Evolutionary conservation across 1,140 invertebrate genomes (phyloP).

Genomic region (Cataglyphis hispanica): DNA sequence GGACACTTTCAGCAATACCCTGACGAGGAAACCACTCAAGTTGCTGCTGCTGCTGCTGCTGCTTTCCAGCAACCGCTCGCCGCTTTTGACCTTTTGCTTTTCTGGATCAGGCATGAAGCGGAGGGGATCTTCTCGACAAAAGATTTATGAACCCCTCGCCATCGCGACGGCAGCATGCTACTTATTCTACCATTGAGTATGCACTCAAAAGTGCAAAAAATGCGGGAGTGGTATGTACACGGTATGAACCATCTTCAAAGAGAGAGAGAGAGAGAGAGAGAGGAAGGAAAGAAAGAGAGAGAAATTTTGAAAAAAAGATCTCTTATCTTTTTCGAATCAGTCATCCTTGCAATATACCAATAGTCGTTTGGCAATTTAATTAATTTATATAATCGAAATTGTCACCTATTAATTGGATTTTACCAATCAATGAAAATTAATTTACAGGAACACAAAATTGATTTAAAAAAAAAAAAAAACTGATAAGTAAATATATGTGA

Average conservation of each 20-base stretch:
- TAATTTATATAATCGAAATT: constrained; percentile 19
- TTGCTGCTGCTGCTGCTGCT: neutral
- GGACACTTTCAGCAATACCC: constrained; percentile 69
- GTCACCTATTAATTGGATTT: neutral
- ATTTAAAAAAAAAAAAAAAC: neutral
- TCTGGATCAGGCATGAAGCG: constrained; percentile 70
- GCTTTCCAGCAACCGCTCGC: constrained; percentile 35
- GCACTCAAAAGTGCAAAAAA: constrained; percentile 77
- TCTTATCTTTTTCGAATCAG: constrained; percentile 52
- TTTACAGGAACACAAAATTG: neutral
- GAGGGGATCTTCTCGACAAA: constrained; percentile 78
- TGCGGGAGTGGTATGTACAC: constrained; percentile 66
- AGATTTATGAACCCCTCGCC: constrained; percentile 80
- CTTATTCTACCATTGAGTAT: constrained; percentile 79
- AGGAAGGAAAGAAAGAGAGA: constrained; percentile 29
- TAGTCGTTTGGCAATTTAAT: constrained; percentile 23
- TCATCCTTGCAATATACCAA: constrained; percentile 55
- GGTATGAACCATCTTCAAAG: constrained; percentile 68
- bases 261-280: constrained; percentile 18
- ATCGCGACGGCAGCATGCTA: constrained; percentile 75
- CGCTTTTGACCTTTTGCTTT: constrained; percentile 81
- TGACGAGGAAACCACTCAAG: constrained; percentile 66
- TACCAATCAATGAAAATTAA: neutral
- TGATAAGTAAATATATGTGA: neutral
- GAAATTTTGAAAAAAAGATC: constrained; percentile 53